Evolutionary conservation across 2,888 invertebrate genomes (phyloP).

Genomic region (Drosophila dives): DNA sequence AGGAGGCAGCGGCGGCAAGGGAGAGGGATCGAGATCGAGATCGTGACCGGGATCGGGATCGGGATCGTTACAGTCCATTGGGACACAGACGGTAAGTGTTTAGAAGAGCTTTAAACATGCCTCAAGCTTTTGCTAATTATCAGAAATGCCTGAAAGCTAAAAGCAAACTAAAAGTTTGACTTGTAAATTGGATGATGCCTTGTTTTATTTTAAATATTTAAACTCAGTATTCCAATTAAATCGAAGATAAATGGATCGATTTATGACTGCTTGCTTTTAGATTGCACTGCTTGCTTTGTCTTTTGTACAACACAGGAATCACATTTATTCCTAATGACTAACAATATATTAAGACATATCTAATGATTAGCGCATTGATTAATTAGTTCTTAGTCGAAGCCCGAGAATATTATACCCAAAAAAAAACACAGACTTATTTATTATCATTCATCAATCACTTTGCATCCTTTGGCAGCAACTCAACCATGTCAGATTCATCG

Average conservation of each 20-base stretch:
- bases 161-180: background rate
- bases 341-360: background rate
- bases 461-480: slow-evolving; percentile 67
- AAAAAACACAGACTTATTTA: background rate
- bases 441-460: background rate
- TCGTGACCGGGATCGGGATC: slow-evolving; percentile 58
- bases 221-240: background rate
- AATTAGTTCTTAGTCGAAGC: background rate
- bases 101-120: background rate
- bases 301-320: background rate
- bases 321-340: background rate
- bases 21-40: slow-evolving; percentile 15
- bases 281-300: background rate
- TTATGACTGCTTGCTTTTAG: background rate
- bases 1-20: slow-evolving; percentile 83
- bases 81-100: slow-evolving; percentile 79
- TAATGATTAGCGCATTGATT: background rate
- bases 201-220: background rate
- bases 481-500: slow-evolving; percentile 84
- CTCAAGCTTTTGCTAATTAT: background rate
- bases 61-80: slow-evolving; percentile 69
- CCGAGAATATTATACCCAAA: background rate
- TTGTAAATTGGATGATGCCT: background rate
- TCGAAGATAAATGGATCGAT: no score
- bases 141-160: background rate